Conservation (phyloP, 2,797 vertebrate genomes). For the Darevskia nairensis region DNA sequence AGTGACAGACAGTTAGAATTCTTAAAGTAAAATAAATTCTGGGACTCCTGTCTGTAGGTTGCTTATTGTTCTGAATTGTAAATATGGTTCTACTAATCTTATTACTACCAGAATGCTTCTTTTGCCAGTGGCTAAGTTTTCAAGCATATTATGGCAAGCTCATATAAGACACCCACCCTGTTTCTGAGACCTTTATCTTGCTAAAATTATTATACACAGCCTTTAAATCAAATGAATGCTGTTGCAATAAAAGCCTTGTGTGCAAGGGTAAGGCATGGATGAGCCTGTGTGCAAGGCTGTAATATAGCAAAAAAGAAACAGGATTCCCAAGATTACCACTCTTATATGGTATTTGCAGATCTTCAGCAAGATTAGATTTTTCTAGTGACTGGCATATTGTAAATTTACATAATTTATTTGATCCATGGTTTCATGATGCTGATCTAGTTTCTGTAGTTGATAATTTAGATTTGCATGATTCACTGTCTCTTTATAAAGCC, state of each 20-base stretch:
- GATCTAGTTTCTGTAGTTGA: not conserved
- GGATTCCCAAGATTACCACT: not conserved
- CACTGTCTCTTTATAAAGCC: not conserved
- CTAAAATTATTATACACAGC: not conserved
- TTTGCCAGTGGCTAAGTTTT: not conserved
- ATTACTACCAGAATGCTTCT: not conserved
- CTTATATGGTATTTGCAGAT: not conserved
- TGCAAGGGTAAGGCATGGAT: rapidly evolving
- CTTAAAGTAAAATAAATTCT: not conserved
- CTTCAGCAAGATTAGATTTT: not conserved
- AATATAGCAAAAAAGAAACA: not conserved
- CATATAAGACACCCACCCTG: not conserved
- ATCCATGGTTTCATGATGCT: not conserved
- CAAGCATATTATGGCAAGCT: not conserved
- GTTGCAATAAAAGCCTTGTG: not conserved
- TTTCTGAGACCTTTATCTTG: not conserved
- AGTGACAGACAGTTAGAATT: rapidly evolving
- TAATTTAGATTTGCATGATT: not conserved
- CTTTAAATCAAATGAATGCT: not conserved
- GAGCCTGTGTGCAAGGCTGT: rapidly evolving
- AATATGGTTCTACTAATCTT: constrained; percentile 12
- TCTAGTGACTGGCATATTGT: not conserved
- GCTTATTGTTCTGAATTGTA: not conserved
- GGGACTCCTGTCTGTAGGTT: not conserved
- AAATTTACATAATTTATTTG: not conserved